Evolutionary conservation across 2,797 vertebrate genomes (phyloP).

Genomic region (Nothura maculosa): DNA sequence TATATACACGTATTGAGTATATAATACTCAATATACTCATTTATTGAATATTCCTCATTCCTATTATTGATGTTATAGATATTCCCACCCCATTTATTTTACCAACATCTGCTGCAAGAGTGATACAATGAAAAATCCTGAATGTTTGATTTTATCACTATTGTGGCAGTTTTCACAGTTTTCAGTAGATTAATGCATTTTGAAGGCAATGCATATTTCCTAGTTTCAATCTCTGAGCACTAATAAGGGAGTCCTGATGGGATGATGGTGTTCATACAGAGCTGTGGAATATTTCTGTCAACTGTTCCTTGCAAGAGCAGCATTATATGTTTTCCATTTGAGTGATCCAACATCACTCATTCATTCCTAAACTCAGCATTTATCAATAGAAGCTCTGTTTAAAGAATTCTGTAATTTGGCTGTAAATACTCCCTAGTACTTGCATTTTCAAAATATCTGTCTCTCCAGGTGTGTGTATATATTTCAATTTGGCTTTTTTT

Average conservation of each 20-base stretch:
- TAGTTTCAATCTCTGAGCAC: background rate
- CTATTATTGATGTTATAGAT: background rate
- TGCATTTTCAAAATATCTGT: background rate
- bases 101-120: background rate
- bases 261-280: background rate
- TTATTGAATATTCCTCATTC: background rate
- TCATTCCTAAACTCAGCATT: background rate
- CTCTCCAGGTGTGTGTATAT: background rate
- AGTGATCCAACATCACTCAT: fast-evolving
- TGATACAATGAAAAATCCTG: background rate
- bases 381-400: background rate
- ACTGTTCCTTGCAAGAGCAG: background rate
- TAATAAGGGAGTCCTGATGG: background rate
- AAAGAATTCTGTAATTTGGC: background rate
- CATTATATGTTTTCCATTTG: background rate
- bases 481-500: background rate
- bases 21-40: too few relatives aligned
- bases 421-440: background rate
- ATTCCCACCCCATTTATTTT: fast-evolving
- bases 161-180: background rate
- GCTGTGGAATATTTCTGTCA: background rate
- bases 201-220: background rate
- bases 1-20: too few relatives aligned
- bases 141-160: background rate
- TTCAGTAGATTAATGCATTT: background rate